phyloP scores from a whole-genome alignment of 2,888 invertebrate species.

The Nysson spinosus region DNA sequence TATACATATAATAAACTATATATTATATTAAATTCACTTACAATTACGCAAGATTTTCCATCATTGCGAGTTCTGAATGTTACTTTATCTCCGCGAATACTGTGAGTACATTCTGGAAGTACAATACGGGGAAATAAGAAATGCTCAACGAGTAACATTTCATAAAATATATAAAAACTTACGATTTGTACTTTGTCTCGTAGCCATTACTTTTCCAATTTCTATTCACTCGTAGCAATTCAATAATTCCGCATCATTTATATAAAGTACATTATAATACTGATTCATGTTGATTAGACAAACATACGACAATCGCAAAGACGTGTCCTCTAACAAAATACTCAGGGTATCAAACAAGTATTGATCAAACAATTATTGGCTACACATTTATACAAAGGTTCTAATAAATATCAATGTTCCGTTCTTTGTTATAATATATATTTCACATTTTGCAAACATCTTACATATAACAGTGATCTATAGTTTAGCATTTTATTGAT shows the following conservation, averaged over 20 bases:
- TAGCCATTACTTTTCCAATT: constrained; percentile 12
- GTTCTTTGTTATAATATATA: constrained; percentile 20
- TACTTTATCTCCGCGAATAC: constrained; percentile 1
- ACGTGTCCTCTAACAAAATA: background rate
- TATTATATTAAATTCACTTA: constrained; percentile 28
- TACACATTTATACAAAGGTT: constrained; percentile 33
- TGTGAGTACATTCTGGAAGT: constrained; percentile 10
- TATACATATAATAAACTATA: background rate
- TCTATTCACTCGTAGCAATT: background rate
- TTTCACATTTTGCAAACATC: constrained; percentile 28
- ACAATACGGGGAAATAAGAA: constrained; percentile 2
- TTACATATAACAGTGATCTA: constrained; percentile 29
- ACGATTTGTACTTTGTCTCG: constrained; percentile 12
- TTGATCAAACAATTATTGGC: constrained; percentile 51
- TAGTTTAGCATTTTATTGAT: constrained; percentile 21
- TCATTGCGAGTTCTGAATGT: constrained; percentile 12
- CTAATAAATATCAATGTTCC: constrained; percentile 7
- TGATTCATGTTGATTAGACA: background rate
- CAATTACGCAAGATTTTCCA: constrained; percentile 13
- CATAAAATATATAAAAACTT: constrained; percentile 25
- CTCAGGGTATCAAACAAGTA: constrained; percentile 12
- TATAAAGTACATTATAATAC: background rate
- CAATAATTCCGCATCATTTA: background rate
- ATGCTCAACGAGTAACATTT: background rate
- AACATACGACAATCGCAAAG: background rate